Evolutionary conservation across 2,888 invertebrate species (phyloP).

Genomic region (Archaeoteleia sp.): DNA sequence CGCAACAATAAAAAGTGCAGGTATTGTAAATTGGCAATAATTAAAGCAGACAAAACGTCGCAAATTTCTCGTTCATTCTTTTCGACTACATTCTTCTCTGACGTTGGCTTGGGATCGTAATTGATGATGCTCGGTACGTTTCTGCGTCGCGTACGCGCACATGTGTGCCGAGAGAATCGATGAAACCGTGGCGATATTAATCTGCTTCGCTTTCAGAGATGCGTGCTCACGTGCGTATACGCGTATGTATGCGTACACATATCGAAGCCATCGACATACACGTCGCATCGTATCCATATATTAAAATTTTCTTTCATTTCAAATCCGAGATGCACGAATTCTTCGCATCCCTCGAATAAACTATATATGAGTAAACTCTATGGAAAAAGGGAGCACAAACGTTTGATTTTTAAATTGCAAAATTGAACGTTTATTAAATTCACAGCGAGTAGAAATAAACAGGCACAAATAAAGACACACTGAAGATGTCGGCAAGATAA

Average conservation of each 20-base stretch:
- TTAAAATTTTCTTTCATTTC: conserved; percentile 53
- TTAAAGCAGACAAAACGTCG: conserved; percentile 23
- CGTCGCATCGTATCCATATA: conserved; percentile 44
- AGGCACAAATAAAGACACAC: too few species aligned
- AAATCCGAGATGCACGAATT: conserved; percentile 46
- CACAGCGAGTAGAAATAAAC: too few species aligned
- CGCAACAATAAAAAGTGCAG: conserved; percentile 13
- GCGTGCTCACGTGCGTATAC: conserved; percentile 49
- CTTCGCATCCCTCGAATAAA: conserved; percentile 32
- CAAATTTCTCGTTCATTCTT: conserved; percentile 38
- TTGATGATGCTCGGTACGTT: conserved; percentile 56
- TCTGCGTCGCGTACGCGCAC: conserved; percentile 41
- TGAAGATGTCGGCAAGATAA: too few species aligned
- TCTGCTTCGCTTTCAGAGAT: conserved; percentile 54
- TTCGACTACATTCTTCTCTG: conserved; percentile 52
- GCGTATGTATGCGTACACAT: conserved; percentile 35
- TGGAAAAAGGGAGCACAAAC: background rate
- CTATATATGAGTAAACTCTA: conserved; percentile 22
- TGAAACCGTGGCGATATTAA: conserved; percentile 55
- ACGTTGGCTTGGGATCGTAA: conserved; percentile 57
- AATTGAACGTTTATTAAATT: conserved; percentile 17
- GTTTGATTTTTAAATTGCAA: conserved; percentile 13
- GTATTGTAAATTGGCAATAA: conserved; percentile 26
- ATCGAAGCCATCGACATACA: conserved; percentile 17
- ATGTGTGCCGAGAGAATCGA: conserved; percentile 55